Evolutionary conservation across 2,113 vertebrate genomes (phyloP).

Genomic region (Rhipidura dahli): DNA sequence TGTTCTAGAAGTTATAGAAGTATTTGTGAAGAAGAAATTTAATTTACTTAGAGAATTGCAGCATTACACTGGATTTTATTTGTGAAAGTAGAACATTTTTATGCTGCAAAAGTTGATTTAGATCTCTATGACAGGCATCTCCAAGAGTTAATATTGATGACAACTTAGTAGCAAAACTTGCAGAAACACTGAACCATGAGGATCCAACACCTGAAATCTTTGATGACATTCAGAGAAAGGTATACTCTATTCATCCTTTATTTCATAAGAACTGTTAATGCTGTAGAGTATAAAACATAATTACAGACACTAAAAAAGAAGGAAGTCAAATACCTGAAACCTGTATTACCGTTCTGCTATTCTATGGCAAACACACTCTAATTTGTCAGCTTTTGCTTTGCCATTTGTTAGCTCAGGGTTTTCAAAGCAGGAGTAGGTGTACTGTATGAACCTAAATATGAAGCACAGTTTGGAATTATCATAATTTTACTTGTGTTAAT

Average conservation of each 20-base stretch:
- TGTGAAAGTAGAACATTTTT: background rate
- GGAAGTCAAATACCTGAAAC: background rate
- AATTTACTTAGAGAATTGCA: background rate
- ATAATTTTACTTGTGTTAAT: background rate
- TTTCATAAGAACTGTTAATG: background rate
- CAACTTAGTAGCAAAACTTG: slow-evolving; percentile 81
- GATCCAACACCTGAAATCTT: slow-evolving; percentile 97
- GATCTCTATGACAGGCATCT: slow-evolving; percentile 82
- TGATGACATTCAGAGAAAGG: slow-evolving; percentile 96
- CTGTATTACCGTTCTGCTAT: background rate
- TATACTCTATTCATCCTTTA: slow-evolving; percentile 42
- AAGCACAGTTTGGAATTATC: background rate
- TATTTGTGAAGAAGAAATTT: background rate
- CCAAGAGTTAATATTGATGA: slow-evolving; percentile 94
- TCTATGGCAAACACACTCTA: background rate
- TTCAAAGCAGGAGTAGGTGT: background rate
- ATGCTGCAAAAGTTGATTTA: slow-evolving; percentile 25
- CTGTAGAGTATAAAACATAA: background rate
- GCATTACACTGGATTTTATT: background rate
- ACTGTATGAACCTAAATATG: background rate
- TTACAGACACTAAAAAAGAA: background rate
- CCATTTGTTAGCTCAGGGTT: rapidly evolving
- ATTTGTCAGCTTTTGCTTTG: background rate
- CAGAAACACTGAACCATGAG: slow-evolving; percentile 90
- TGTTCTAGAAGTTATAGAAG: background rate